Conservation (phyloP, 2,797 vertebrate species). For the Manis javanica region DNA sequence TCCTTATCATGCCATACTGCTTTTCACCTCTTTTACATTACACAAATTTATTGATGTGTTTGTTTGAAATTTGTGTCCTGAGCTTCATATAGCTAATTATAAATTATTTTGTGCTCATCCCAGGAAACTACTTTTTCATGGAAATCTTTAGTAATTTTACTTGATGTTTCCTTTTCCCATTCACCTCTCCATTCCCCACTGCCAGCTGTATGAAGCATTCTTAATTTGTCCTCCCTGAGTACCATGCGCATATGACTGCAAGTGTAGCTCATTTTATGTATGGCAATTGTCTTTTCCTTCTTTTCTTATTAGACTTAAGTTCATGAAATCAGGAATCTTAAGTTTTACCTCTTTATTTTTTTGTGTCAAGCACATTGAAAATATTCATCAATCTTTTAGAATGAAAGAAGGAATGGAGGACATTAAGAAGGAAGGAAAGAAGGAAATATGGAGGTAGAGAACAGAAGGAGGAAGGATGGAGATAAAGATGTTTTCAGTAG, state of each 20-base stretch:
- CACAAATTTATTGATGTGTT: not conserved
- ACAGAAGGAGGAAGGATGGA: not conserved
- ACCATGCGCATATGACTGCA: not conserved
- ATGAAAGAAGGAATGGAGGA: not conserved
- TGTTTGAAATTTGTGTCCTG: not conserved
- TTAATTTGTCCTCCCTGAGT: not conserved
- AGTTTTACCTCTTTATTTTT: not conserved
- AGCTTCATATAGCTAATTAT: not conserved
- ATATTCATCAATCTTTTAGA: not conserved
- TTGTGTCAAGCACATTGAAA: not conserved
- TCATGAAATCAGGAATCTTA: not conserved
- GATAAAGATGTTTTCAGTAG: not conserved
- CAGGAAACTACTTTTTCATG: not conserved
- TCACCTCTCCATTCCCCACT: not conserved
- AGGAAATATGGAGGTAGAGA: not conserved
- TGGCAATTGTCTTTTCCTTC: not conserved
- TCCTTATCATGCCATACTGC: not conserved
- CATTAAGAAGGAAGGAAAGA: not conserved
- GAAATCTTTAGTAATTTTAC: not conserved
- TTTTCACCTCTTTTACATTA: not conserved
- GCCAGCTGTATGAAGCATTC: not conserved
- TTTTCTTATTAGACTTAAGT: not conserved
- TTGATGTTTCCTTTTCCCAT: not conserved
- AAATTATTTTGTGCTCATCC: not conserved
- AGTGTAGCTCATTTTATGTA: not conserved